A percentile compares a stretch with the other conserved stretches of the same genome.
phyloP scores from a whole-genome alignment of 2,888 invertebrate genomes.

The Atrina japonica region DNA sequence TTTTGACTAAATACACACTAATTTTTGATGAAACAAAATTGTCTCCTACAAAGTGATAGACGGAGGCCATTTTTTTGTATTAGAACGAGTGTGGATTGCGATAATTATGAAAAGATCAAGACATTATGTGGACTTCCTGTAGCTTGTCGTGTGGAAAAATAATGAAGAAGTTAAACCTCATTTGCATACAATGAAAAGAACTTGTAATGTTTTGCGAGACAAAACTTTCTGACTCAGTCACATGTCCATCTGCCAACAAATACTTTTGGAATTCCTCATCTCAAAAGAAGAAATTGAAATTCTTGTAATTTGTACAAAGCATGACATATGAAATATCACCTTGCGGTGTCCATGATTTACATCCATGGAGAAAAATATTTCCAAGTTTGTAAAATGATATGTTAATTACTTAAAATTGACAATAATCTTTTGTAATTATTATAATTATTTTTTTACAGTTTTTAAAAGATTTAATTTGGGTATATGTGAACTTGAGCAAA shows the following conservation, averaged over 20 bases:
- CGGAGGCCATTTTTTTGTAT: conserved; percentile 25
- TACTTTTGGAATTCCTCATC: not conserved
- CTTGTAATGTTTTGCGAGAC: conserved; percentile 22
- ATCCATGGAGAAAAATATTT: no score
- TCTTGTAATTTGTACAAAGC: no score
- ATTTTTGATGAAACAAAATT: conserved; percentile 12
- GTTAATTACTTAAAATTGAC: no score
- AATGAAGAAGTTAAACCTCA: conserved; percentile 41
- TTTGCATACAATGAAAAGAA: conserved; percentile 49
- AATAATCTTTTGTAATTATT: no score
- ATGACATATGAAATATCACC: no score
- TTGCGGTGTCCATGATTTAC: no score
- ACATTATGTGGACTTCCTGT: conserved; percentile 31
- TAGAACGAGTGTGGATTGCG: conserved; percentile 19
- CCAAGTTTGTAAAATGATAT: no score
- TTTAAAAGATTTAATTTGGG: no score
- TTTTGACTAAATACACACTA: conserved; percentile 13
- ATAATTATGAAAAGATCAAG: conserved; percentile 31
- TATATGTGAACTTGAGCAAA: no score
- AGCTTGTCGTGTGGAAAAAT: conserved; percentile 31
- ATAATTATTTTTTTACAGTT: no score
- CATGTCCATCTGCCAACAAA: conserved; percentile 40
- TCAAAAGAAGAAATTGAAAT: not conserved
- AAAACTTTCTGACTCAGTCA: conserved; percentile 25
- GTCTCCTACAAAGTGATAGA: conserved; percentile 15